Base-by-base conservation (phyloP, 2,888 invertebrate species). In the Nezara viridula region DNA sequence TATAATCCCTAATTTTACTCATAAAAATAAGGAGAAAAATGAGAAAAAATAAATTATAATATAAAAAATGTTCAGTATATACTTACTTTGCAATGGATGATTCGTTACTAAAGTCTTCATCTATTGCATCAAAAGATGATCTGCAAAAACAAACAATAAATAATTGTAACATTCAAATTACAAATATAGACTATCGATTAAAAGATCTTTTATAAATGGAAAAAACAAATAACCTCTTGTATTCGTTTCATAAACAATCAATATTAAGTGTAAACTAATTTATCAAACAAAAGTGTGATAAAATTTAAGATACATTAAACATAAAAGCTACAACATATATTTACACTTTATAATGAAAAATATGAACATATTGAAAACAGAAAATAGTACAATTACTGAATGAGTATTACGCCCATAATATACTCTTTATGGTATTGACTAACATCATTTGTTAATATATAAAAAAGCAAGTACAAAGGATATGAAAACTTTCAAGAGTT, bases 41-140 rank as follows among this genome's bases (percentile, higher is more conserved):
- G 27, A 27, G 14, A 60, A 0, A 3, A 86, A 2, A 5, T 4
- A 21, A 49, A 27, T 50, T 27, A 32, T 86, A 37, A 21, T 52
- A 19, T 21, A 49, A 49, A 86, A 16, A 50, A 50, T 16, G 10
- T 86, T 32, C 47, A 47, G 12, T 27, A 85, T 52, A 7, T 55
- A 60, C 86, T 86, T 55, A 86, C 86, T 55, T 40, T 55, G 37
- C 55, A 60, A 86, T 40, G 27, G 86, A 86, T 60, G 86, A 50
- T 55, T 86, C 86, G 24, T 86, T 86, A 37, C 9, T 40, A 55
- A 40, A 86, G 2, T 55, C 55, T 2, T 55, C 55, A 40, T 55
- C 86, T 32, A 55, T 60, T 24, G 40, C 86, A 32, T 86, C 86
- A 86, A 86, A 55, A 37, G 44, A 44, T 14, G 86, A 55, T 40